phyloP scores from a whole-genome alignment of 2,888 invertebrate species.

The Pandemis heparana region DNA sequence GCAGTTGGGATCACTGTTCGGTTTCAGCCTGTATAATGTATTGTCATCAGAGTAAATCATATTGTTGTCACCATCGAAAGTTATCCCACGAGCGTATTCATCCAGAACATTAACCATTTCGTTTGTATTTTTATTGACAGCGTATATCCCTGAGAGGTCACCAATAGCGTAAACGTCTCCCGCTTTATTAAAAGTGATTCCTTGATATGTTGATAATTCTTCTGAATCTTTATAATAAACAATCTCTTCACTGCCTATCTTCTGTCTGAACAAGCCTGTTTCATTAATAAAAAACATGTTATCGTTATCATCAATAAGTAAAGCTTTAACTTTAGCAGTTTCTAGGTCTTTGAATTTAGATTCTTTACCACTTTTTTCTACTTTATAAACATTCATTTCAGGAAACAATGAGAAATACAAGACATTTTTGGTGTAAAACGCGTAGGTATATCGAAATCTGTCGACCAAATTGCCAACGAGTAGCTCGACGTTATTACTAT shows the following conservation, averaged over 20 bases:
- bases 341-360: not conserved
- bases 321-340: not conserved
- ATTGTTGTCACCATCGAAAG: not conserved
- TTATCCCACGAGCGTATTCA: not conserved
- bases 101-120: not conserved
- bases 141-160: not conserved
- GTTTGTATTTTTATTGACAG: not conserved
- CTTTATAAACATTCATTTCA: not conserved
- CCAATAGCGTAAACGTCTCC: not conserved
- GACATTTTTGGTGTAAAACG: no score
- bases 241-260: not conserved
- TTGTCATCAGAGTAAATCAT: not conserved
- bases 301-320: not conserved
- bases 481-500: not conserved
- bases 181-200: not conserved
- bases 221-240: not conserved
- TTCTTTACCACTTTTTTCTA: not conserved
- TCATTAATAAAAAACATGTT: not conserved
- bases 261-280: not conserved
- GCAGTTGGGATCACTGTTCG: not conserved
- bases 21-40: not conserved
- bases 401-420: not conserved
- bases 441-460: no score
- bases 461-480: not conserved
- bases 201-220: not conserved